Conservation (phyloP, 1,140 invertebrate species). For the Andricus grossulariae region DNA sequence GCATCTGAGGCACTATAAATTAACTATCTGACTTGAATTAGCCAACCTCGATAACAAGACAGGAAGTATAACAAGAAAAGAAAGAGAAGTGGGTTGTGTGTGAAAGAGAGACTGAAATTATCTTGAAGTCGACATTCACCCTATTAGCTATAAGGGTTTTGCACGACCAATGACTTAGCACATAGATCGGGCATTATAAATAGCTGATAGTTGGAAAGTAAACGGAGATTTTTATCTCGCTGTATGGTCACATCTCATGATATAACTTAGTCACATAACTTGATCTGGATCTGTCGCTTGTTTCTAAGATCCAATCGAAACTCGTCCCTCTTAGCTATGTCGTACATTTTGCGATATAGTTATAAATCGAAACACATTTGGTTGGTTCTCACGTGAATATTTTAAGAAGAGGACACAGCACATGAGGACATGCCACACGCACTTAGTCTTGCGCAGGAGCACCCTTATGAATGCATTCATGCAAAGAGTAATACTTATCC, state of each 20-base stretch:
- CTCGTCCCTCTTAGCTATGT: neutral
- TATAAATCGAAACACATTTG: conserved; percentile 2
- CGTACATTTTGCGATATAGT: neutral
- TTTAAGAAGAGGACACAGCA: conserved; percentile 42
- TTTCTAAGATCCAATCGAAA: conserved; percentile 22
- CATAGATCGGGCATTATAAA: too few relatives aligned
- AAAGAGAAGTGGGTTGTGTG: too few relatives aligned
- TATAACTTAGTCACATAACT: conserved; percentile 6
- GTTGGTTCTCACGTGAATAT: conserved; percentile 59
- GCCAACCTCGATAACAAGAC: too few relatives aligned
- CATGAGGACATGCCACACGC: conserved; percentile 51
- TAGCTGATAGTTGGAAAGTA: too few relatives aligned
- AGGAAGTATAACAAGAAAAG: too few relatives aligned
- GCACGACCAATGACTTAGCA: too few relatives aligned
- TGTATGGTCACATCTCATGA: neutral
- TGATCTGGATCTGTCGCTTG: conserved; percentile 7
- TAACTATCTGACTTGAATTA: too few relatives aligned
- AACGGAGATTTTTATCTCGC: too few relatives aligned
- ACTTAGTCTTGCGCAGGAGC: conserved; percentile 38
- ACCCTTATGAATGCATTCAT: conserved; percentile 53
- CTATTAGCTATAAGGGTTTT: too few relatives aligned
- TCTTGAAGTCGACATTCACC: too few relatives aligned
- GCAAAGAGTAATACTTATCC: conserved; percentile 60
- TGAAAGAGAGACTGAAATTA: too few relatives aligned
- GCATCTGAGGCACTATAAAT: too few relatives aligned